Evolutionary conservation across 2,888 invertebrate species (phyloP), one percentile per base, ranked within the genome.

Genomic region (Cabera pusaria): DNA sequence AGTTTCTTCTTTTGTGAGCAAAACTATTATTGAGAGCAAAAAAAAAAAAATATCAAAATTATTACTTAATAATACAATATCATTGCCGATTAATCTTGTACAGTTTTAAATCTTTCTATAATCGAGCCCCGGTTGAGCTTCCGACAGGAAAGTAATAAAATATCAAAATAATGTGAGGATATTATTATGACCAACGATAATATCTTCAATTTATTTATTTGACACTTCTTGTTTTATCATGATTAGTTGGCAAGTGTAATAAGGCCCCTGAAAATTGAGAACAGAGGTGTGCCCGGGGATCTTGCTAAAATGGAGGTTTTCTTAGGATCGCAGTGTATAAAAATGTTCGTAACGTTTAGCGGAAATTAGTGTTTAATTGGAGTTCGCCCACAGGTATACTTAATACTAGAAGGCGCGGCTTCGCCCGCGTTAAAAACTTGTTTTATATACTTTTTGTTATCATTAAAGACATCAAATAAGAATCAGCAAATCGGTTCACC

Each of bases 351-450:
- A 33, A 43, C 38, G 53, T 54, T 60, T 66, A 66, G 64, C 64
- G 63, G 66, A 69, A 62, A 72, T 71, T 63, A 56, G 49, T 52
- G 39, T 60, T 54, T 71, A 67, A 69, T 72, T 70, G 64, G 58
- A 42, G 50, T 57, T 52, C 53, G 49, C 54, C 52, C 52, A 52
- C 51, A n/a, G n/a, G n/a, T n/a, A n/a, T n/a, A n/a, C n/a, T n/a
- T n/a, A n/a, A n/a, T n/a, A n/a, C n/a, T n/a, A n/a, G n/a, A n/a
- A n/a, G n/a, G 43, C 43, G 27, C 14, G 35, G 45, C 23, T 7
- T 3, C 14, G 9, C n/a, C n/a, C n/a, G n/a, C n/a, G n/a, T n/a
- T n/a, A n/a, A n/a, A n/a, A n/a, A n/a, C n/a, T n/a, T n/a, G n/a
- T n/a, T n/a, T n/a, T n/a, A n/a, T n/a, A n/a, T n/a, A n/a, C n/a